phyloP scores from a whole-genome alignment of 2,113 vertebrate species.

The Camelus bactrianus region DNA sequence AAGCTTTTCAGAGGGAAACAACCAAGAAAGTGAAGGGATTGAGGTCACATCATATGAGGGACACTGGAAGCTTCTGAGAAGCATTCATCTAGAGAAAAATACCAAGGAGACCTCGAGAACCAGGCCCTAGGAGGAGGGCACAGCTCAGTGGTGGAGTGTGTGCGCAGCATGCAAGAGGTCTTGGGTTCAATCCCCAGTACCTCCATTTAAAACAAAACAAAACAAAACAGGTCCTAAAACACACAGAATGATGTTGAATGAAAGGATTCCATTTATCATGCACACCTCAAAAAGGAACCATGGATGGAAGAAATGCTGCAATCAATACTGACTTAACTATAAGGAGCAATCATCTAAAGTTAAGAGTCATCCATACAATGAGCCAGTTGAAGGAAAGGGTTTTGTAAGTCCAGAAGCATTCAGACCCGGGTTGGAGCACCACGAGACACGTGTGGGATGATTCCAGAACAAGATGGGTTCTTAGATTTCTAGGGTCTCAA shows the following conservation, averaged over 20 bases:
- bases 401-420: not conserved
- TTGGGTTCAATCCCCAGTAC: too few relatives aligned
- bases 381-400: not conserved
- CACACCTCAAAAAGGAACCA: not conserved
- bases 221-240: not conserved
- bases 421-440: not conserved
- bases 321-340: not conserved
- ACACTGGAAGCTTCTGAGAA: not conserved
- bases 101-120: not conserved
- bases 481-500: not conserved
- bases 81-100: not conserved
- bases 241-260: not conserved
- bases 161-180: too few relatives aligned
- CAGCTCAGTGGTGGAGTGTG: too few relatives aligned
- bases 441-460: not conserved
- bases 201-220: too few relatives aligned
- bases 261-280: not conserved
- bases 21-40: not conserved
- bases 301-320: not conserved
- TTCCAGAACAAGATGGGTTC: not conserved
- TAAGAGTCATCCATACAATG: not conserved
- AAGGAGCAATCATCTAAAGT: not conserved
- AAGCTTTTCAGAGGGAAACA: constrained; percentile 5
- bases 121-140: not conserved
- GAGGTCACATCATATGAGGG: not conserved